Conservation (phyloP, 2,113 vertebrate genomes). For the Paramormyrops kingsleyae region DNA sequence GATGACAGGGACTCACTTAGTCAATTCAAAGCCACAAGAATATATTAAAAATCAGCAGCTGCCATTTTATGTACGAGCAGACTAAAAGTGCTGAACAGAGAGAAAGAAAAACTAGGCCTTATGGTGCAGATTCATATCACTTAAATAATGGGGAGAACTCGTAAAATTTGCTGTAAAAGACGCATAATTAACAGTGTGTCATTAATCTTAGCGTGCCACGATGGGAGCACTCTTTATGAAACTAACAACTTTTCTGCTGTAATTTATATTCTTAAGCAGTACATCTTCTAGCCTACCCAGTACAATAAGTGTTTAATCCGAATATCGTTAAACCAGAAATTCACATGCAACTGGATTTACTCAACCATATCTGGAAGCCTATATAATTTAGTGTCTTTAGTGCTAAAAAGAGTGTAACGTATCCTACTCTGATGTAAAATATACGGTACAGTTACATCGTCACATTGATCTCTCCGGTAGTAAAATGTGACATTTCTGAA, state of each 20-base stretch:
- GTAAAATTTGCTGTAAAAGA: not conserved
- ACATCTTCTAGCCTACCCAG: not conserved
- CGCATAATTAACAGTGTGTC: not conserved
- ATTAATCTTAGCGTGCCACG: not conserved
- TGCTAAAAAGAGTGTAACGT: not conserved
- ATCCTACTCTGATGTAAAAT: not conserved
- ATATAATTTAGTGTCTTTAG: not conserved
- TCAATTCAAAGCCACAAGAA: not conserved
- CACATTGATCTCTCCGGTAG: not conserved
- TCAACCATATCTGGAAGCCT: not conserved
- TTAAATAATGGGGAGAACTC: not conserved
- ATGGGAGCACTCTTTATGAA: not conserved
- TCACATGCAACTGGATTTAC: not conserved
- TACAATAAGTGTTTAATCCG: not conserved
- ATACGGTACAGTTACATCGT: not conserved
- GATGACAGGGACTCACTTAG: not conserved
- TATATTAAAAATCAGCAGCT: slow-evolving; percentile 6
- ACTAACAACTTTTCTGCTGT: not conserved
- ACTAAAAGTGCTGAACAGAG: slow-evolving; percentile 2
- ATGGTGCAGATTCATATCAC: slow-evolving; percentile 4
- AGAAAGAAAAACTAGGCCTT: not conserved
- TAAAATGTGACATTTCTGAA: not conserved
- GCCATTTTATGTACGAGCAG: not conserved
- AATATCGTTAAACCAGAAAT: not conserved
- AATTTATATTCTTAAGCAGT: not conserved